Evolutionary conservation across 2,888 invertebrate species (phyloP).

Genomic region (Hypomecis punctinalis): DNA sequence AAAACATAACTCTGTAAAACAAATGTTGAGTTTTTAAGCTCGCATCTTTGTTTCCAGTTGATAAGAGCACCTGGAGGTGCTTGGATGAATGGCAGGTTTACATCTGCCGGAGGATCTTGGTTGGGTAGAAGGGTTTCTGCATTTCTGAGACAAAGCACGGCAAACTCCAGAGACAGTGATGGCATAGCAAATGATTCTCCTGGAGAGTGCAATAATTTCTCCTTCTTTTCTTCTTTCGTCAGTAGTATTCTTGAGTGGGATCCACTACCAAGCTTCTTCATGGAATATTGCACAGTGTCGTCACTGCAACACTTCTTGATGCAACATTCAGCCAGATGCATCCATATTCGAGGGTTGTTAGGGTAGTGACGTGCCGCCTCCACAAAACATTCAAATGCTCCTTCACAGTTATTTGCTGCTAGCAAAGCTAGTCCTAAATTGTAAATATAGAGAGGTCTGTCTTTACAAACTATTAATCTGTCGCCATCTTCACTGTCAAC

Average conservation of each 20-base stretch:
- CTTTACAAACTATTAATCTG: conserved; percentile 71
- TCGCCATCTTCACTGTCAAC: conserved; percentile 76
- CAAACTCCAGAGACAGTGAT: conserved; percentile 95
- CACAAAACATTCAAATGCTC: conserved; percentile 96
- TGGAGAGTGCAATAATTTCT: conserved; percentile 70
- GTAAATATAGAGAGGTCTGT: conserved; percentile 88
- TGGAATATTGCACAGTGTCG: conserved; percentile 74
- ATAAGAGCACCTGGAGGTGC: conserved; percentile 87
- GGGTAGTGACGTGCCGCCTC: conserved; percentile 94
- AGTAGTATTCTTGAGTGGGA: conserved; percentile 74
- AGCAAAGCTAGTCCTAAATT: conserved; percentile 94
- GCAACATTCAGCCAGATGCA: conserved; percentile 97
- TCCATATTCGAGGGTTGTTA: conserved; percentile 95
- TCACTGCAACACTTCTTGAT: conserved; percentile 88
- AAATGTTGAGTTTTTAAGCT: conserved; percentile 87
- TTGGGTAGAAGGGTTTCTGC: conserved; percentile 89
- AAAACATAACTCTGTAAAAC: conserved; percentile 94
- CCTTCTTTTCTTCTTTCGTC: conserved; percentile 68
- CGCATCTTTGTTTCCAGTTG: conserved; percentile 85
- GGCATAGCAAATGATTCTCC: conserved; percentile 94
- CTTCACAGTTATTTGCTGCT: conserved; percentile 90
- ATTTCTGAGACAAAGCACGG: conserved; percentile 94
- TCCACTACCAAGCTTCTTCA: conserved; percentile 77
- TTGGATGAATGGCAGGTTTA: conserved; percentile 66
- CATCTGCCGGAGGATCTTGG: conserved; percentile 73